Percentiles rank a stretch among this genome's conserved stretches.
These are phyloP conservation scores for Magallana gigas DNA, from an alignment of 1,140 invertebrate species.

Conservation along the genomic window DNA sequence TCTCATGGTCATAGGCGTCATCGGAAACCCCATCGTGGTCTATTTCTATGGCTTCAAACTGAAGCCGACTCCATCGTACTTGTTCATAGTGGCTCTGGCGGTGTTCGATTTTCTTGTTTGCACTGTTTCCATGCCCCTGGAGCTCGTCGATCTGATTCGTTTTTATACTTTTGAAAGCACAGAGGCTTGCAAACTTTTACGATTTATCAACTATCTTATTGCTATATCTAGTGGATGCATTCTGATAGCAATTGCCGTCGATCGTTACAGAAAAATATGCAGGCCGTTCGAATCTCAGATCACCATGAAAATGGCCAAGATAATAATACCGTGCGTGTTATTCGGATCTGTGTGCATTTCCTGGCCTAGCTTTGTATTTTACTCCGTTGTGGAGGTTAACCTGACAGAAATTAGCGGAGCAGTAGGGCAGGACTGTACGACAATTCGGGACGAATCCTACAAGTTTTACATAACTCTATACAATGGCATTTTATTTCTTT, in stretches of 20 bases:
- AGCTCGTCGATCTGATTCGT: constrained; percentile 58
- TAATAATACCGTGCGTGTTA: constrained; percentile 47
- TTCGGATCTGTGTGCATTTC: constrained; percentile 47
- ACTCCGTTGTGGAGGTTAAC: constrained; percentile 47
- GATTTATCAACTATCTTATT: constrained; percentile 57
- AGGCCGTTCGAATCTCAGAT: constrained; percentile 60
- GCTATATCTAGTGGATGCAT: constrained; percentile 54
- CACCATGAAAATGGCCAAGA: constrained; percentile 39
- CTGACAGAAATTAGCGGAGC: constrained; percentile 41
- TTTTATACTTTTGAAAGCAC: constrained; percentile 57
- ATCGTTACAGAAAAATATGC: constrained; percentile 63
- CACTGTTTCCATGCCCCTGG: constrained; percentile 61
- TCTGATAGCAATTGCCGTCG: constrained; percentile 60
- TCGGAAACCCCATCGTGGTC: constrained; percentile 59
- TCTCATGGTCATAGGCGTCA: constrained; percentile 55
- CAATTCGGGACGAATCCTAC: constrained; percentile 40
- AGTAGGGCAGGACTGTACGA: constrained; percentile 55
- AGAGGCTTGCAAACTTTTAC: constrained; percentile 54
- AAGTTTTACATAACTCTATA: constrained; percentile 48
- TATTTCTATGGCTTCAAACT: constrained; percentile 59
- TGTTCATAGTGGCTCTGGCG: constrained; percentile 61
- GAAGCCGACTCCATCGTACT: constrained; percentile 57
- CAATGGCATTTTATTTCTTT: constrained; percentile 46
- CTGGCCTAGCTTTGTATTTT: constrained; percentile 59
- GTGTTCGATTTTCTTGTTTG: constrained; percentile 61